Evolutionary conservation across 2,113 vertebrate species (phyloP).

Genomic region (Hemibagrus wyckioides): DNA sequence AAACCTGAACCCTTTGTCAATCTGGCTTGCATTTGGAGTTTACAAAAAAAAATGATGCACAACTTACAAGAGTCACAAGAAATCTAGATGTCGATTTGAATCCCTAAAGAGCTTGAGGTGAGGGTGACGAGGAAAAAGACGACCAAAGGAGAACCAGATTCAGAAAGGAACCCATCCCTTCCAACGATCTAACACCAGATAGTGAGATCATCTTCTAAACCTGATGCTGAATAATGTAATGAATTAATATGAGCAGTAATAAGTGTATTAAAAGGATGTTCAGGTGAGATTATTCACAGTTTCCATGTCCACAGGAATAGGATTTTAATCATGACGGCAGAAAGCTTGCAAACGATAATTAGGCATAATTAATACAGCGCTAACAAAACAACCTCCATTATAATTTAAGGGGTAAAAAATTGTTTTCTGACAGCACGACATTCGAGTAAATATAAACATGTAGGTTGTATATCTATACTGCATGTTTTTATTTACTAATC

Average conservation of each 20-base stretch:
- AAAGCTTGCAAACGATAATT: neutral
- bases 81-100: neutral
- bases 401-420: neutral
- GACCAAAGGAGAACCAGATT: neutral
- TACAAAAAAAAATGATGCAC: neutral
- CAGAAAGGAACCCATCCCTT: neutral
- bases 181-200: neutral
- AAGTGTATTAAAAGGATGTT: neutral
- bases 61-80: neutral
- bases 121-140: neutral
- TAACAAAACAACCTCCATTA: neutral
- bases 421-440: neutral
- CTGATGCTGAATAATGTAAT: neutral
- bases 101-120: neutral
- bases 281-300: neutral
- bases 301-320: neutral
- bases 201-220: neutral
- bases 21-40: neutral
- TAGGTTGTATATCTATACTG: neutral
- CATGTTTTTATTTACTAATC: conserved; percentile 32
- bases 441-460: neutral
- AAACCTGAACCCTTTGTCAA: neutral
- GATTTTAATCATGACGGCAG: neutral
- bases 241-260: neutral
- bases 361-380: neutral